Conservation (phyloP, 2,888 invertebrate species). For the Ceraclea dissimilis region DNA sequence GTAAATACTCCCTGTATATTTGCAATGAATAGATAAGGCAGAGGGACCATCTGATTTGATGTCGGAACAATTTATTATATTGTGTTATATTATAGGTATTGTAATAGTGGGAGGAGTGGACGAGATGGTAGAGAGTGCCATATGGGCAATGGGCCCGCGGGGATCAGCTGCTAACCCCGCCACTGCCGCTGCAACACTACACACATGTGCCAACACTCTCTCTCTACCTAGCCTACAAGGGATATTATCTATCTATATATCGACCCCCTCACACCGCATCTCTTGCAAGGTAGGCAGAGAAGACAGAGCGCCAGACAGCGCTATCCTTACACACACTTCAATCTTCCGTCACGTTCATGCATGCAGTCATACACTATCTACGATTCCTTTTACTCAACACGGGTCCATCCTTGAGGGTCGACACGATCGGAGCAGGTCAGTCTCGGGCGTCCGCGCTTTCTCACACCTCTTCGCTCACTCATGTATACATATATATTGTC, state of each 20-base stretch:
- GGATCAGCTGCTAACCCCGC: background rate
- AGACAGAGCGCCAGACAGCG: too few relatives aligned
- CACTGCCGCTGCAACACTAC: background rate
- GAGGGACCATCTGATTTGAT: constrained; percentile 1
- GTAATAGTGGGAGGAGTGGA: background rate
- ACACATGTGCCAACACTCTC: background rate
- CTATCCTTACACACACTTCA: too few relatives aligned
- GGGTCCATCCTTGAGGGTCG: too few relatives aligned
- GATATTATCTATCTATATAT: background rate
- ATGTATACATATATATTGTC: too few relatives aligned
- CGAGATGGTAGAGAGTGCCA: background rate
- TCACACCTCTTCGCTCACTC: too few relatives aligned
- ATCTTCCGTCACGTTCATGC: too few relatives aligned
- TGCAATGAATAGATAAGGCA: background rate
- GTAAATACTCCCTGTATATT: background rate
- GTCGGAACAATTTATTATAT: background rate
- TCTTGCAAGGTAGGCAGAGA: too few relatives aligned
- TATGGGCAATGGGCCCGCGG: constrained; percentile 2
- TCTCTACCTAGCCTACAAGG: background rate
- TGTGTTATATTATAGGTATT: background rate
- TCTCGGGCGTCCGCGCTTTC: too few relatives aligned
- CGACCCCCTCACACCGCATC: background rate
- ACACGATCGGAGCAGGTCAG: too few relatives aligned
- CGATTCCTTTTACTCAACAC: too few relatives aligned
- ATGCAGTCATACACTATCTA: too few relatives aligned